Percentiles rank a stretch among this genome's conserved stretches.
These are phyloP conservation scores for Chaetodon trifasciatus DNA, from an alignment of 2,797 vertebrate genomes.

Conservation along the genomic window DNA sequence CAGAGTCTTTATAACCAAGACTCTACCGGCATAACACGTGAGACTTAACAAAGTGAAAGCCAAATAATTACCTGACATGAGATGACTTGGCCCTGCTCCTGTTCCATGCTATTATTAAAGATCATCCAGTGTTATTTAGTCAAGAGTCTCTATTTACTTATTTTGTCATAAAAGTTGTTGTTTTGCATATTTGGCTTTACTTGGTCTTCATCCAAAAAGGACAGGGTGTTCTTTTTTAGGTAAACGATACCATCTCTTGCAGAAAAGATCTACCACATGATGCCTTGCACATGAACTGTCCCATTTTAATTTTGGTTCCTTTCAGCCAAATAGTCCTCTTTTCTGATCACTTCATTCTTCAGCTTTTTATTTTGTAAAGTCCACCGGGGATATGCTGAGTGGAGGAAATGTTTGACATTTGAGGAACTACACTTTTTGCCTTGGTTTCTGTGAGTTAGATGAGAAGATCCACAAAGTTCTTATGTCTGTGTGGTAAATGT, in stretches of 20 bases:
- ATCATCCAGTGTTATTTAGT: neutral
- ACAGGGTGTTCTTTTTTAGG: neutral
- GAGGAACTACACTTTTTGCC: neutral
- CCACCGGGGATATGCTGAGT: neutral
- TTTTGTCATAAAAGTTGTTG: neutral
- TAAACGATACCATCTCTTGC: neutral
- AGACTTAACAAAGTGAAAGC: constrained; percentile 36
- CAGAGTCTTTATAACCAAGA: constrained; percentile 56
- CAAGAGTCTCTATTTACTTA: neutral
- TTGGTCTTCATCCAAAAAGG: neutral
- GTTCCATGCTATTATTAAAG: neutral
- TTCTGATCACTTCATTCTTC: neutral
- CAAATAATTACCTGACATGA: constrained; percentile 29
- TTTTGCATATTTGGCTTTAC: neutral
- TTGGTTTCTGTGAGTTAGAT: neutral
- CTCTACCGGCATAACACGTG: constrained; percentile 55
- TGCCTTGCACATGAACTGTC: neutral
- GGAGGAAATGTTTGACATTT: neutral
- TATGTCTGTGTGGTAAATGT: neutral
- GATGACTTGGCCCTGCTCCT: neutral
- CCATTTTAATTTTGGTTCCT: neutral
- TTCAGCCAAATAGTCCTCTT: neutral
- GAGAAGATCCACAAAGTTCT: neutral
- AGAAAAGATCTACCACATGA: neutral
- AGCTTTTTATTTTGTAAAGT: constrained; percentile 1